Conservation (phyloP, 2,888 invertebrate species). For the Conus canariensis region DNA sequence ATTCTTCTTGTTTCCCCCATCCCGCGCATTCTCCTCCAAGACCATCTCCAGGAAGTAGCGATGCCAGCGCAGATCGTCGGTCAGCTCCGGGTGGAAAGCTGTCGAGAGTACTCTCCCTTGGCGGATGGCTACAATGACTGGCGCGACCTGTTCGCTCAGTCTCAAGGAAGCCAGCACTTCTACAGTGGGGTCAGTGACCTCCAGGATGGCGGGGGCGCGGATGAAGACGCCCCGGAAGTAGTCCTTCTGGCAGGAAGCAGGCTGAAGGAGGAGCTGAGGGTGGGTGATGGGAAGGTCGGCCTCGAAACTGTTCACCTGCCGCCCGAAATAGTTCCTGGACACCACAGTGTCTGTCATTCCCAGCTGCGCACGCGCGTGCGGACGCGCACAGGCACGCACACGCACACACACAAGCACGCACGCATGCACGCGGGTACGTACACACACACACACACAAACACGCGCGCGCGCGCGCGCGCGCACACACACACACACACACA, state of each 20-base stretch:
- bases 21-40: not conserved
- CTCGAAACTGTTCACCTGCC: slow-evolving; percentile 70
- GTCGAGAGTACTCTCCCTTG: slow-evolving; percentile 67
- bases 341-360: slow-evolving; percentile 64
- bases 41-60: slow-evolving; percentile 64
- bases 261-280: not conserved
- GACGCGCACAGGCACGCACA: not conserved
- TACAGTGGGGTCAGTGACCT: slow-evolving; percentile 54
- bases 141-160: slow-evolving; percentile 44
- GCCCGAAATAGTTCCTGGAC: slow-evolving; percentile 68
- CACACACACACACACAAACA: too few relatives aligned
- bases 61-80: slow-evolving; percentile 71
- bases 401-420: too few relatives aligned
- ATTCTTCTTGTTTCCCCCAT: not conserved
- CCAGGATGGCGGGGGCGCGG: slow-evolving; percentile 68
- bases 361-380: slow-evolving; percentile 54
- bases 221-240: slow-evolving; percentile 68
- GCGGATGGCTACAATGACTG: slow-evolving; percentile 65
- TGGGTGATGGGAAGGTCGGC: slow-evolving; percentile 54
- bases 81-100: slow-evolving; percentile 74
- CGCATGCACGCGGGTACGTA: too few relatives aligned
- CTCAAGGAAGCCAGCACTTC: slow-evolving; percentile 60
- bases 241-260: slow-evolving; percentile 34
- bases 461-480: too few relatives aligned
- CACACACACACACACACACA: too few relatives aligned